These are phyloP conservation scores for Gari tellinella DNA, from an alignment of 2,888 invertebrate genomes.

Conservation along the genomic window DNA sequence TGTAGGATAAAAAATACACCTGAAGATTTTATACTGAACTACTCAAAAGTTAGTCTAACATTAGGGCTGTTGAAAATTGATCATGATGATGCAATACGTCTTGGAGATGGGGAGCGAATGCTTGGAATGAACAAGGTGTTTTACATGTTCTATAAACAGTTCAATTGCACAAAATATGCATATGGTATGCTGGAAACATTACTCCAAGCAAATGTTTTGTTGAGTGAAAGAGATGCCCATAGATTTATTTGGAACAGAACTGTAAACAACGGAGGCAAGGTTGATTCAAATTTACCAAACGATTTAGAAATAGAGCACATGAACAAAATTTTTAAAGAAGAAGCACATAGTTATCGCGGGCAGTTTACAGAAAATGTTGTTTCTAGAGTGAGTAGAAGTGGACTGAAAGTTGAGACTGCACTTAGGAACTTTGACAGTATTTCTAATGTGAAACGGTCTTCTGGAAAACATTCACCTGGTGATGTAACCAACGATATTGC, in stretches of 20 bases:
- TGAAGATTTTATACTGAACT: conserved; percentile 23
- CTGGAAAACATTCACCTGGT: no score
- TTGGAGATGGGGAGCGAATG: conserved; percentile 44
- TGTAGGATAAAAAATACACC: no score
- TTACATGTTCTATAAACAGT: conserved; percentile 21
- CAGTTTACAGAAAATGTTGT: conserved; percentile 43
- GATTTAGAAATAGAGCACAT: conserved; percentile 52
- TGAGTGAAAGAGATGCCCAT: conserved; percentile 38
- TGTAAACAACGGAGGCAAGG: conserved; percentile 41
- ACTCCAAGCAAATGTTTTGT: conserved; percentile 27
- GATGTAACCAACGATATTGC: no score
- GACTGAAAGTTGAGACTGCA: no score
- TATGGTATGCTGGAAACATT: conserved; percentile 47
- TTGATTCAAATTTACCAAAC: conserved; percentile 47
- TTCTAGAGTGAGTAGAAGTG: conserved; percentile 36
- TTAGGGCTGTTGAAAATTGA: conserved; percentile 34
- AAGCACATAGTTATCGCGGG: conserved; percentile 41
- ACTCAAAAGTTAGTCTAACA: conserved; percentile 16
- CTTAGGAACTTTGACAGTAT: no score
- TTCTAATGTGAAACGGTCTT: no score
- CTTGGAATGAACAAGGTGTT: conserved; percentile 34
- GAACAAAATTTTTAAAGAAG: conserved; percentile 48
- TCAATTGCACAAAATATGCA: conserved; percentile 48
- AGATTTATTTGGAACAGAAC: conserved; percentile 50
- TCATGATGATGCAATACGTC: conserved; percentile 42